A percentile compares a stretch with the other conserved stretches of the same genome.
phyloP scores from a whole-genome alignment of 2,888 invertebrate genomes.

The Fragum whitleyi region DNA sequence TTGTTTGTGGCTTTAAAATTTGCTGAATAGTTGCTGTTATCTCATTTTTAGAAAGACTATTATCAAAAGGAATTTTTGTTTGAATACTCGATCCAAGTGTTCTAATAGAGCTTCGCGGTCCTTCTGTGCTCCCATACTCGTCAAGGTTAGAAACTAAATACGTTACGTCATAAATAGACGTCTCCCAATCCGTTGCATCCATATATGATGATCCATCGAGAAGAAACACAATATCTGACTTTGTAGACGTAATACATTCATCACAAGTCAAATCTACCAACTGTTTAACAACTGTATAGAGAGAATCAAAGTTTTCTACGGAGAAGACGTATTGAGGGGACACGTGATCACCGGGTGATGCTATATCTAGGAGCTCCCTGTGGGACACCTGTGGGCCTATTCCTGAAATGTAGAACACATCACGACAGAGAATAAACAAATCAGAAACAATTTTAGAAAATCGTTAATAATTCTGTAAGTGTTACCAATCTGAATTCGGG shows the following conservation, averaged over 20 bases:
- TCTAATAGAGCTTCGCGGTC: not conserved
- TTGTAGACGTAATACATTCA: constrained; percentile 21
- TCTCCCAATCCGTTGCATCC: not conserved
- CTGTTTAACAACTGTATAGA: constrained; percentile 38
- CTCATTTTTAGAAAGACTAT: not conserved
- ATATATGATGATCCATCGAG: constrained; percentile 29
- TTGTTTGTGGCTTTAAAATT: not conserved
- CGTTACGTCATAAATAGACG: constrained; percentile 12
- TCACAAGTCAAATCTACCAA: constrained; percentile 43
- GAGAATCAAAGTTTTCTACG: constrained; percentile 43
- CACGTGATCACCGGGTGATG: constrained; percentile 1
- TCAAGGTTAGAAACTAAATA: constrained; percentile 21
- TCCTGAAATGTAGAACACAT: too few relatives aligned
- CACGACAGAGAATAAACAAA: too few relatives aligned
- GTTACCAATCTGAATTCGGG: too few relatives aligned
- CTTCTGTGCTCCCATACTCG: not conserved
- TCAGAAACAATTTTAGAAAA: too few relatives aligned
- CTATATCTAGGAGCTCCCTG: constrained; percentile 41
- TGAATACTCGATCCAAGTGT: not conserved
- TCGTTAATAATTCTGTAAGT: too few relatives aligned
- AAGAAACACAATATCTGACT: constrained; percentile 36
- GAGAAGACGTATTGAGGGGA: constrained; percentile 33
- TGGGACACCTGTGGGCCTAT: constrained; percentile 43
- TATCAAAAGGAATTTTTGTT: not conserved
- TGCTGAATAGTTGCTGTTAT: not conserved